Evolutionary conservation across 2,797 vertebrate species (phyloP).

Genomic region (Platyrinchus mystaceus): DNA sequence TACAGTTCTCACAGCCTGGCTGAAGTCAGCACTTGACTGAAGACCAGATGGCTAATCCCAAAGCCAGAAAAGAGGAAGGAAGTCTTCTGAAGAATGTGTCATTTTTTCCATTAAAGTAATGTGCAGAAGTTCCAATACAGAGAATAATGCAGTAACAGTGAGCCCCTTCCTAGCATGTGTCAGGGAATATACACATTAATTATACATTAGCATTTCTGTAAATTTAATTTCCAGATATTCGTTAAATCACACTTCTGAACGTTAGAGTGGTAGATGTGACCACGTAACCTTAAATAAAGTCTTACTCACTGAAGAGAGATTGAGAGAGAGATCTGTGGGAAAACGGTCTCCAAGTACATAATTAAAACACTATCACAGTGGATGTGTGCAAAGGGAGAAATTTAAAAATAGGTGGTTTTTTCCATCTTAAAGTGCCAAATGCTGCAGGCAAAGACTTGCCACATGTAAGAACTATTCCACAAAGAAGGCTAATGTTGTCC

Average conservation of each 20-base stretch:
- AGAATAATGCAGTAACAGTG: background rate
- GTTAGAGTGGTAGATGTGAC: background rate
- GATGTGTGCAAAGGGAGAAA: background rate
- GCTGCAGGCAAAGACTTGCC: background rate
- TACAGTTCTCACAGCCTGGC: background rate
- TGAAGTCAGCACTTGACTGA: background rate
- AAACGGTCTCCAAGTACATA: background rate
- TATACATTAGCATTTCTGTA: background rate
- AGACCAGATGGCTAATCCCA: conserved; percentile 1
- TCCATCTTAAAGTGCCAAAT: background rate
- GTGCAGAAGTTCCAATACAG: background rate
- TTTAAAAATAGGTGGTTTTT: background rate
- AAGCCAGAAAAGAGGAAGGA: background rate
- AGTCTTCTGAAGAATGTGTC: background rate
- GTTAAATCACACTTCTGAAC: background rate
- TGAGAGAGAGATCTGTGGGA: background rate
- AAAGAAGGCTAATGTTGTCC: background rate
- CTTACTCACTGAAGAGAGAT: background rate
- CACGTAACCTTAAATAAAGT: background rate
- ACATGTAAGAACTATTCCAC: too few relatives aligned
- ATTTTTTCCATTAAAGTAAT: background rate
- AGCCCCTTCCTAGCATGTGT: background rate
- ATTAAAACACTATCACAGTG: background rate
- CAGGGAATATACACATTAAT: background rate
- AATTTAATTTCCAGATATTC: background rate